Evolutionary conservation across 2,113 vertebrate species (phyloP), one percentile per base, ranked within the genome.

Genomic region (Burhinus bistriatus): DNA sequence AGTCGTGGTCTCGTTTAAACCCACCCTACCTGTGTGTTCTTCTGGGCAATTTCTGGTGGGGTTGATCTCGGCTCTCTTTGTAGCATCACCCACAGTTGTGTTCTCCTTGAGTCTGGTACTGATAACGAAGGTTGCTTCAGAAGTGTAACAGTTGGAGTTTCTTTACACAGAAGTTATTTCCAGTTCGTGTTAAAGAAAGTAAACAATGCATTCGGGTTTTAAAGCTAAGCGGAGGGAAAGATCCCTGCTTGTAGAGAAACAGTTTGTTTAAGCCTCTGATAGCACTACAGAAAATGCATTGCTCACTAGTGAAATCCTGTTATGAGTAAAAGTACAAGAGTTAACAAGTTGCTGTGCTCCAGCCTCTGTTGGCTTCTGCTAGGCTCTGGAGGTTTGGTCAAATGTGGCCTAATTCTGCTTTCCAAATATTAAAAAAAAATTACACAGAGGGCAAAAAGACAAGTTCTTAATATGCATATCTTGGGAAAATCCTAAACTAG

Each of bases 391-490:
- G 95, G 83, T 93, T 96, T 97, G 97, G 96, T 96, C 96, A 95
- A 97, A 94, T 65, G 65, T 92, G 91, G 92, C 94, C 95, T 94
- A 95, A 92, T 96, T 95, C 97, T 94, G 95, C 90, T 95, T 97
- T 97, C 94, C 93, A 92, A 83, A 96, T 92, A 95, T 95, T 97
- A 88, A 91, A 91, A 92, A 64, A 91, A 93, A 93, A 81, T 80
- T 91, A 95, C 80, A 81, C 89, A 97, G 87, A 95, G 96, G 96
- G 92, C 90, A 97, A 97, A 97, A 97, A 97, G 94, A 95, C 86
- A 97, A 93, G 83, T 95, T 89, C 83, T 96, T 95, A 93, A 97
- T 96, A 96, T 97, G 91, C 86, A 76, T 93, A 91, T 92, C 86
- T 52, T 96, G 92, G 96, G 94, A 97, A 95, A 97, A 96, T 75